These are phyloP conservation scores for Prochilodus magdalenae DNA, from an alignment of 2,113 vertebrate species.

Conservation along the genomic window DNA sequence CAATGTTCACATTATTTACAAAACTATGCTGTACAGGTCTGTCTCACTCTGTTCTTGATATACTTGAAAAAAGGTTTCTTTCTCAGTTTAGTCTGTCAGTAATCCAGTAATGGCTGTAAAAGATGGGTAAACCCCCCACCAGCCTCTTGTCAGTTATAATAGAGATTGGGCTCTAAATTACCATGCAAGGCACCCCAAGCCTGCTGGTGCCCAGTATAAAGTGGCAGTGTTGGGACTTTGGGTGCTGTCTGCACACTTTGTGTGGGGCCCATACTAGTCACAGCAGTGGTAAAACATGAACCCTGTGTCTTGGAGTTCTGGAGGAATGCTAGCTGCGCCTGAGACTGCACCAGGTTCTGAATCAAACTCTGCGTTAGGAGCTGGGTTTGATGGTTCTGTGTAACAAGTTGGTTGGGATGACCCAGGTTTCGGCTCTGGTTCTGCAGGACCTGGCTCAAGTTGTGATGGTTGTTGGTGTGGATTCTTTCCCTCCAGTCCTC, in stretches of 20 bases:
- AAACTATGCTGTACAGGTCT: slow-evolving; percentile 27
- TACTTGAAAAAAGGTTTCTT: neutral
- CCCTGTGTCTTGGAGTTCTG: slow-evolving; percentile 45
- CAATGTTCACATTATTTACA: slow-evolving; percentile 27
- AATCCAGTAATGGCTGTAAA: neutral
- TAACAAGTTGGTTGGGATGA: slow-evolving; percentile 40
- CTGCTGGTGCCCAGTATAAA: slow-evolving; percentile 40
- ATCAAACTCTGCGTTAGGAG: slow-evolving; percentile 51
- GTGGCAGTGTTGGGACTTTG: slow-evolving; percentile 27
- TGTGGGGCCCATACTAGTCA: slow-evolving; percentile 1
- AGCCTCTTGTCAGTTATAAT: slow-evolving; percentile 37
- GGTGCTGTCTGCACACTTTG: slow-evolving; percentile 31
- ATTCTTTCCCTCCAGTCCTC: slow-evolving; percentile 72
- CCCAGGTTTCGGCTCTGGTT: slow-evolving; percentile 65
- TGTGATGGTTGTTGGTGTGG: slow-evolving; percentile 58
- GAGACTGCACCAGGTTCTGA: slow-evolving; percentile 54
- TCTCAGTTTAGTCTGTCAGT: neutral
- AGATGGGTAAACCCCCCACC: neutral
- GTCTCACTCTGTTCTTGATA: neutral
- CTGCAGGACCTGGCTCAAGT: slow-evolving; percentile 48
- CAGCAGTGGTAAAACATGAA: slow-evolving; percentile 17
- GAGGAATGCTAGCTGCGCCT: slow-evolving; percentile 48
- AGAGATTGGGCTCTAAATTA: slow-evolving; percentile 34
- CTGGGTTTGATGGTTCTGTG: slow-evolving; percentile 41
- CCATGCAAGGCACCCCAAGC: slow-evolving; percentile 40